Percentiles rank a stretch among this genome's conserved stretches.
Conservation (phyloP, 2,888 invertebrate species). For the Adela reaumurella region DNA sequence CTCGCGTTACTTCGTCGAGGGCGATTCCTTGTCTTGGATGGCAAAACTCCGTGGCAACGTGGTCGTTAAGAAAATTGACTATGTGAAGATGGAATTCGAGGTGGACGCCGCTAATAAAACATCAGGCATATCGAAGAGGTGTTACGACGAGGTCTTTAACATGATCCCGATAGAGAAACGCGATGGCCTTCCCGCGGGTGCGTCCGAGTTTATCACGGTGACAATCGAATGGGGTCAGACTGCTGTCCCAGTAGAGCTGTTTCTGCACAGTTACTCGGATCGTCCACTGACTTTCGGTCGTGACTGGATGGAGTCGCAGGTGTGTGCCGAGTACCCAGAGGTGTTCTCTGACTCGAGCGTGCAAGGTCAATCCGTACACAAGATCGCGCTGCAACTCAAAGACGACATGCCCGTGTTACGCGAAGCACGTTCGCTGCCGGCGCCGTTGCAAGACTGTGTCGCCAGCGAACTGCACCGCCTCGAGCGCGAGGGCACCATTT, state of each 20-base stretch:
- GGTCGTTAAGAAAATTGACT: not conserved
- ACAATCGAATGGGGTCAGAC: not conserved
- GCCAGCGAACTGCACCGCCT: slow-evolving; percentile 14
- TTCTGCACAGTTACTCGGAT: slow-evolving; percentile 3
- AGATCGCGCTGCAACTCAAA: slow-evolving; percentile 5
- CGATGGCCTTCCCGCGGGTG: no score
- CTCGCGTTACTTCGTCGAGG: slow-evolving; percentile 14
- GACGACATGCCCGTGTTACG: slow-evolving; percentile 8
- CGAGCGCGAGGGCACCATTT: slow-evolving; percentile 8
- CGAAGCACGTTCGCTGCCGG: slow-evolving; percentile 12
- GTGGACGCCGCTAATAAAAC: not conserved
- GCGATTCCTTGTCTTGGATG: slow-evolving; percentile 15
- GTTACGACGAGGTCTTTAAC: not conserved
- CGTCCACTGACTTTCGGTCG: not conserved
- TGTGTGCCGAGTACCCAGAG: slow-evolving; percentile 2
- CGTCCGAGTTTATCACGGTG: not conserved
- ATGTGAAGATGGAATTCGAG: not conserved
- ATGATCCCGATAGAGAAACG: slow-evolving; percentile 7
- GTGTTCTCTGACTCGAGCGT: not conserved
- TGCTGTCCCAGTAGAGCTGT: not conserved
- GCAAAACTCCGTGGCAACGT: slow-evolving; percentile 3
- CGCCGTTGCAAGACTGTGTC: slow-evolving; percentile 13
- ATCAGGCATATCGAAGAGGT: not conserved
- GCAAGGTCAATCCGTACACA: not conserved
- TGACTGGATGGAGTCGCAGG: slow-evolving; percentile 3